Evolutionary conservation across 2,797 vertebrate genomes (phyloP).

Genomic region (Macrochelys suwanniensis): DNA sequence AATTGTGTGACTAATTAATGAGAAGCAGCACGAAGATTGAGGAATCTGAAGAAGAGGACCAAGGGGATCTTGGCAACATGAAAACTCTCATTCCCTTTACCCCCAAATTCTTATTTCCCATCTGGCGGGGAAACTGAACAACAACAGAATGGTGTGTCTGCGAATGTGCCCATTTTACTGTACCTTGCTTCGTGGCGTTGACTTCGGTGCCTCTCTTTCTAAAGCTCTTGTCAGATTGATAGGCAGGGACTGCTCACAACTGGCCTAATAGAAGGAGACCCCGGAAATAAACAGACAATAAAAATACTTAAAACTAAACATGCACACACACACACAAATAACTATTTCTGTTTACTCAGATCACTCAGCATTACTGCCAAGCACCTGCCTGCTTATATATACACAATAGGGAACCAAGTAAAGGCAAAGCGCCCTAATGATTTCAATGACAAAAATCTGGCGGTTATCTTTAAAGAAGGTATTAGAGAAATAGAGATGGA

Average conservation of each 20-base stretch:
- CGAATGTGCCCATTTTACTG: background rate
- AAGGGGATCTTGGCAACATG: background rate
- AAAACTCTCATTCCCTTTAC: background rate
- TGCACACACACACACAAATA: background rate
- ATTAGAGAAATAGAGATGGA: background rate
- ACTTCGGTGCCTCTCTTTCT: conserved; percentile 51
- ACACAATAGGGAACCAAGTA: background rate
- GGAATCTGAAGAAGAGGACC: background rate
- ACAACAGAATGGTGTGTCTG: background rate
- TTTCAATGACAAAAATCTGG: background rate
- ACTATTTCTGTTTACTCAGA: background rate
- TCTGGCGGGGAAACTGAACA: background rate
- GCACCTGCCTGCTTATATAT: background rate
- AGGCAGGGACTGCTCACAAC: conserved; percentile 48
- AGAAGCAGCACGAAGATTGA: conserved; percentile 10
- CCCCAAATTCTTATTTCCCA: background rate
- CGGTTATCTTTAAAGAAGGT: background rate
- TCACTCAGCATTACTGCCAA: background rate
- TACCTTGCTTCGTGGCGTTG: conserved; percentile 74
- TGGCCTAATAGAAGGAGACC: conserved; percentile 67
- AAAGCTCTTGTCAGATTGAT: conserved; percentile 47
- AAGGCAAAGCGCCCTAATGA: background rate
- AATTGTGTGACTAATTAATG: background rate
- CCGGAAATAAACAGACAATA: background rate
- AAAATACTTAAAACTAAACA: background rate